These are phyloP conservation scores for Lottia gigantea DNA, from an alignment of 2,888 invertebrate species.

Conservation along the genomic window DNA sequence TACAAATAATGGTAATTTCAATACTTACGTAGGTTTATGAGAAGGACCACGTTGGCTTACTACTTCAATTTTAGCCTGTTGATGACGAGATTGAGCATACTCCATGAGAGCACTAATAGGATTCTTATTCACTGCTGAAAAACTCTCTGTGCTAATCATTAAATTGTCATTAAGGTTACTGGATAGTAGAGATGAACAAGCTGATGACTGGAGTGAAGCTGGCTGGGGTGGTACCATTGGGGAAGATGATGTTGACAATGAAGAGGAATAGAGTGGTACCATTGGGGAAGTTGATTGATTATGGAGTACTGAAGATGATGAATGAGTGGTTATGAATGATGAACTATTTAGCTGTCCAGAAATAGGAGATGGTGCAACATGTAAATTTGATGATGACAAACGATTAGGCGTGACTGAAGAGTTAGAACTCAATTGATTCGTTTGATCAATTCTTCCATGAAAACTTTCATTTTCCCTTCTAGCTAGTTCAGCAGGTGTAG, in stretches of 20 bases:
- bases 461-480: too few relatives aligned
- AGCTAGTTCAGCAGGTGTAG: too few relatives aligned
- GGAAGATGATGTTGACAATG: neutral
- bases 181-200: neutral
- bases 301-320: neutral
- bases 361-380: neutral
- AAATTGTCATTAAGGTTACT: slow-evolving; percentile 23
- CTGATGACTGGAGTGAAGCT: too few relatives aligned
- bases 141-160: slow-evolving; percentile 55
- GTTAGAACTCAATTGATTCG: too few relatives aligned
- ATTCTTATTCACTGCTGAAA: slow-evolving; percentile 67
- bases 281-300: neutral
- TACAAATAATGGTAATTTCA: neutral
- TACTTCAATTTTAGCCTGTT: slow-evolving; percentile 62
- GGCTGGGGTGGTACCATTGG: neutral
- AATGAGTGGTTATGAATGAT: neutral
- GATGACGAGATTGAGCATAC: slow-evolving; percentile 67
- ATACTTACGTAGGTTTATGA: slow-evolving; percentile 66
- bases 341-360: neutral
- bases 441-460: too few relatives aligned
- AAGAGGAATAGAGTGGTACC: neutral
- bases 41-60: slow-evolving; percentile 64
- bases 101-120: slow-evolving; percentile 69
- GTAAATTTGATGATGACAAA: neutral
- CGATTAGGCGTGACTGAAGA: too few relatives aligned